A percentile compares a stretch with the other conserved stretches of the same genome.
Evolutionary conservation across 2,113 vertebrate genomes (phyloP).

Genomic region (Petroica traversi): DNA sequence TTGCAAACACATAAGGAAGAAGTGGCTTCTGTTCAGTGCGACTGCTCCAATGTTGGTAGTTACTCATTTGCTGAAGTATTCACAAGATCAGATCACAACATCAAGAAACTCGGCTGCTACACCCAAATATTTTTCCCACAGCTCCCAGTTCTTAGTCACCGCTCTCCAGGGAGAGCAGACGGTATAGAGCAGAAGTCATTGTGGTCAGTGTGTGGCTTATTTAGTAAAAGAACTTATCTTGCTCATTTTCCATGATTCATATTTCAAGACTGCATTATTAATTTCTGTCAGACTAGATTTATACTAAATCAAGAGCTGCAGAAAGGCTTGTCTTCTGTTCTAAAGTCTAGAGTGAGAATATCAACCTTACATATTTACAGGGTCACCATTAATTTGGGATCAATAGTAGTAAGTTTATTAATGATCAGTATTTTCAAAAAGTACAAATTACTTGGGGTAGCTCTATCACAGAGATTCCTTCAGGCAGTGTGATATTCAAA

Average conservation of each 20-base stretch:
- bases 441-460: background rate
- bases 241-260: background rate
- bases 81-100: background rate
- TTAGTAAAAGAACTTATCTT: background rate
- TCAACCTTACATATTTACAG: fast-evolving
- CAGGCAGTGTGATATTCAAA: background rate
- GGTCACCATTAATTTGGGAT: background rate
- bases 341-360: background rate
- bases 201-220: background rate
- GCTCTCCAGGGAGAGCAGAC: background rate
- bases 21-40: background rate
- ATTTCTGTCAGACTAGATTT: background rate
- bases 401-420: background rate
- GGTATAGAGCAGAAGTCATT: background rate
- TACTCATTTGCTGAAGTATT: background rate
- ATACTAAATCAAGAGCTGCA: background rate
- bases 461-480: background rate
- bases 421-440: background rate
- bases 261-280: background rate
- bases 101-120: background rate
- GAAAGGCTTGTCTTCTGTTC: background rate
- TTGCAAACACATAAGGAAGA: background rate
- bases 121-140: conserved; percentile 7
- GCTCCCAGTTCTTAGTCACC: background rate
- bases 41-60: background rate